Evolutionary conservation across 1,140 invertebrate genomes (phyloP), one percentile per base, ranked within the genome.

Genomic region (Drosophila setifemur): DNA sequence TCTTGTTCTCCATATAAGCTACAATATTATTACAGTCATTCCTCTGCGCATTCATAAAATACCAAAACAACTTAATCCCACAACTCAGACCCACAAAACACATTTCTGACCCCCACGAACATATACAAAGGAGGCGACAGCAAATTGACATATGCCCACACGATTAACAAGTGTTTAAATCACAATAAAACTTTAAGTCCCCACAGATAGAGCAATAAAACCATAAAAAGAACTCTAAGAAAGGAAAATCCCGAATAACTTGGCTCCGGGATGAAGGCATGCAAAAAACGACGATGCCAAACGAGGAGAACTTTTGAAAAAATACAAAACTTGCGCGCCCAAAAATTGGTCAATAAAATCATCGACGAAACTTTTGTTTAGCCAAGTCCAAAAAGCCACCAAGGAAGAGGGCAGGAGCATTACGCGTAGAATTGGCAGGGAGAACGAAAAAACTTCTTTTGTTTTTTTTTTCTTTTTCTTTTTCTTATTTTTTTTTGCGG

Each of bases 121-220:
- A 52, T 43, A 61, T 40, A 72, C 45, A 74, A 54, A 60, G 43
- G 58, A 47, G 44, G 33, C 52, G 50, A 72, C 77, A 58, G 42
- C 60, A 14, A 63, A 68, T 76, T 82, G 73, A 82, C 73, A 83
- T 77, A 82, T 73, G 73, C 79, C 79, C 66, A 86, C 79, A 68
- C 81, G 81, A 86, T 86, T 86, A 86, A 86, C 81, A 86, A 86
- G 81, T 86, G 81, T 86, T 86, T 86, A 86, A 86, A 86, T 86
- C 81, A 86, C 81, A 86, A 86, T 86, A 86, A 86, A 86, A 86
- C 75, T 86, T 86, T 86, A 86, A 86, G 70, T 86, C 81, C 81
- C 79, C 33, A 47, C 81, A 73, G 76, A 86, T 86, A 52, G 73
- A 81, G 75, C 71, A 53, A 86, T 85, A 79, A 86, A 85, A 54